A percentile compares a stretch with the other conserved stretches of the same genome.
Conservation (phyloP, 92 coral and sea anemone species). For the Pocillopora meandrina region DNA sequence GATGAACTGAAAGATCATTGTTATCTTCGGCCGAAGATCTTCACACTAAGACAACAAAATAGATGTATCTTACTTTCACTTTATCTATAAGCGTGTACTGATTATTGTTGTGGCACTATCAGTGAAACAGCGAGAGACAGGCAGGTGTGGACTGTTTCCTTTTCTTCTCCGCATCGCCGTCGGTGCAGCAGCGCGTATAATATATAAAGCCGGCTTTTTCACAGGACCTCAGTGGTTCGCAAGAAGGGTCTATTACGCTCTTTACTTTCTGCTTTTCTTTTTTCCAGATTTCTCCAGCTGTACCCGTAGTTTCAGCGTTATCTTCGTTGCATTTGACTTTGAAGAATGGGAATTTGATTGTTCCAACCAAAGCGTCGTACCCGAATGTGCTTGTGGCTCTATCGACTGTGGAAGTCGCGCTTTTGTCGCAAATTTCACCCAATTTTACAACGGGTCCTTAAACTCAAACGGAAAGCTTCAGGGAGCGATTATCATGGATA, state of each 20-base stretch:
- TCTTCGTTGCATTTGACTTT: constrained; percentile 76
- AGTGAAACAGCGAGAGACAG: no score
- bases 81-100: no score
- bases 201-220: no score
- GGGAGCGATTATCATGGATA: constrained; percentile 82
- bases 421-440: constrained; percentile 70
- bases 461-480: constrained; percentile 57
- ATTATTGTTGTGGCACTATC: no score
- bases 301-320: constrained; percentile 57
- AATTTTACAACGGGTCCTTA: constrained; percentile 41
- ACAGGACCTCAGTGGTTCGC: neutral
- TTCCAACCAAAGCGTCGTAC: neutral
- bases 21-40: no score
- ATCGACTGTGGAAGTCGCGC: constrained; percentile 68
- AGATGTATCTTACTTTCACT: no score
- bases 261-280: neutral
- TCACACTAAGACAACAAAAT: no score
- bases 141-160: no score
- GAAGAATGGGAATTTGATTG: constrained; percentile 67
- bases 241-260: neutral
- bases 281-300: constrained; percentile 30
- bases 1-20: no score
- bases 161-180: neutral
- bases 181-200: no score
- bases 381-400: constrained; percentile 37